These are phyloP conservation scores for Candoia aspera DNA, from an alignment of 2,113 vertebrate species.

Conservation along the genomic window DNA sequence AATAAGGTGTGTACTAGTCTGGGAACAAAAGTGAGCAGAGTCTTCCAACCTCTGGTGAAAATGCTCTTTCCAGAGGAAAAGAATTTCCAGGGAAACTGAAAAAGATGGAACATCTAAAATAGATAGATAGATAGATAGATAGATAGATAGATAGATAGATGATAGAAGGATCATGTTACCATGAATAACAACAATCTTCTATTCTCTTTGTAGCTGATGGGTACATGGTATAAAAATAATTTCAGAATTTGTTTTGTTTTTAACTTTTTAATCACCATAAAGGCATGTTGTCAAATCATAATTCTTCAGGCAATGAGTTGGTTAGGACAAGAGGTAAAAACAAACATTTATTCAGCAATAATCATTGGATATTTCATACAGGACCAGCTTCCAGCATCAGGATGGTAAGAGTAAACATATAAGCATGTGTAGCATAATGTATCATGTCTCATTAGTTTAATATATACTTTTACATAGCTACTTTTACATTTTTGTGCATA, in stretches of 20 bases:
- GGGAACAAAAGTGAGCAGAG: background rate
- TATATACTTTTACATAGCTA: background rate
- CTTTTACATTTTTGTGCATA: too few relatives aligned
- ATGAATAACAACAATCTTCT: background rate
- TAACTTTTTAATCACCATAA: background rate
- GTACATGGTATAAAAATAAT: background rate
- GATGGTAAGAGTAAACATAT: background rate
- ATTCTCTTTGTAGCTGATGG: background rate
- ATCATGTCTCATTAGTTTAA: background rate
- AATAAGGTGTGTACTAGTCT: background rate
- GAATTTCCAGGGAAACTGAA: background rate
- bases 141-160: too few relatives aligned
- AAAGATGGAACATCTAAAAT: background rate
- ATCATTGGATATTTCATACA: background rate
- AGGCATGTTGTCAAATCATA: background rate
- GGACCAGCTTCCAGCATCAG: background rate
- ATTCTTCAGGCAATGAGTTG: background rate
- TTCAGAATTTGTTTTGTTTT: background rate
- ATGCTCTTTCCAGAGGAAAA: background rate
- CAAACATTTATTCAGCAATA: background rate
- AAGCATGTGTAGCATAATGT: background rate
- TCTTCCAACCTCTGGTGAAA: background rate
- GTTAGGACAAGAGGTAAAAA: background rate
- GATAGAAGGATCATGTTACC: background rate
- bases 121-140: background rate